Base-by-base conservation (phyloP, 2,888 invertebrate genomes). In the Nephrotoma guestfalica region DNA sequence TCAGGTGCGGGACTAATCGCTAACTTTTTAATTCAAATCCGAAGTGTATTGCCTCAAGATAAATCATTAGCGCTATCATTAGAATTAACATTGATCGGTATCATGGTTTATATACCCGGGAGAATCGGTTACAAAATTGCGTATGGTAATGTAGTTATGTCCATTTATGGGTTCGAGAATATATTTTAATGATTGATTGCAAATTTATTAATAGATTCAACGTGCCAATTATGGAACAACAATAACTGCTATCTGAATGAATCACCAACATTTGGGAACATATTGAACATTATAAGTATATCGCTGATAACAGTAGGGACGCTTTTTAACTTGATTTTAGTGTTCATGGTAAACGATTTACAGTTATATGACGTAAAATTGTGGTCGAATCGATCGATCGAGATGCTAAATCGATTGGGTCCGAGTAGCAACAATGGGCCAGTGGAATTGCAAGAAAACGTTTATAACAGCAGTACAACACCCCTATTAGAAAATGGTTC, bases 51-150 rank as follows among this genome's bases (percentile, higher is more conserved):
- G 88, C 91, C 92, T 0, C 93, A 93, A 89, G 95, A 95, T 88
- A 95, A 95, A 89, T 92, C 94, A 0, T 88, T 94, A 85, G 93
- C 94, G 2, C 90, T 95, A 86, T 94, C 93, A 15, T 91, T 94
- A 41, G 92, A 93, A 88, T 90, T 94, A 47, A 92, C 93, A 83
- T 89, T 93, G 45, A 89, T 93, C 1, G 93, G 93, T 0, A 88
- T 94, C 0, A 91, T 94, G 83, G 92, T 93, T 0, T 93, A 93
- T 89, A 89, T 95, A 3, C 94, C 94, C 0, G 94, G 94, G 0
- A 94, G 94, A 88, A 90, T 95, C 51, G 90, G 94, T 30, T 95
- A 95, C 89, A 71, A 71, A 30, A 30, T 30, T 71, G 71, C 71
- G 9, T 71, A 71, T 71, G 71, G 71, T 71, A 71, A 71, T 71